Base-by-base conservation (phyloP, 23 tunicate genomes). In the Trididemnum clinides region DNA sequence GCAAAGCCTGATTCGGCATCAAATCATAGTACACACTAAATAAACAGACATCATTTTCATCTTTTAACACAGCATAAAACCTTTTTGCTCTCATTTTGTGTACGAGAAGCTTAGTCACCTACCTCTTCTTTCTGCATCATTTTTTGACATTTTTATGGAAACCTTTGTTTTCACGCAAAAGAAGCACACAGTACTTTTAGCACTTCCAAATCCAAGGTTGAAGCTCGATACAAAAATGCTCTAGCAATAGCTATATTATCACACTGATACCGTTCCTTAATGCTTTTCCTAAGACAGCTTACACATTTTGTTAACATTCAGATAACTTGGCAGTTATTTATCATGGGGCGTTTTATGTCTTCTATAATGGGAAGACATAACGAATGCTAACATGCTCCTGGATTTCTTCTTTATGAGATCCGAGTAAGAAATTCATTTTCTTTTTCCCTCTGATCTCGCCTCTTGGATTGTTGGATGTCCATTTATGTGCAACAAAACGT, bases 321-420 rank as follows among this genome's bases (percentile, higher is more conserved):
- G 69, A 59, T 19, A 4, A 5, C 69, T 59, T 59, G 69, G 69
- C 26, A 59, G 26, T 4, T 59, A 59, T 21, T 59, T 59, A 22
- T 59, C 21, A 26, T 59, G 69, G 27, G 69, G 69, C 21, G 69
- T 59, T 59, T 59, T 59, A 12, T 59, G 6, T 59, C 69, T 59
- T 19, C 69, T 26, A 21, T 59, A 59, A 26, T 59, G 69, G 69
- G 69, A 59, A 15, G 69, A 59, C 4, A 59, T 26, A 26, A 21
- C 4, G 27, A 26, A 22, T 19, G 21, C 69, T 59, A 59, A 59
- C 21, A 26, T 59, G 69, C 69, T 59, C 6, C 69, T 59, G 23
- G 26, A 59, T 59, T 59, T 59, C 69, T 59, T 59, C 69, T 21
- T 59, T n/a, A n/a, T 59, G 27, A 59, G 69, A 59, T 59, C 26